A percentile compares a stretch with the other conserved stretches of the same genome.
These are phyloP conservation scores for Melanocharis versteri DNA, from an alignment of 2,113 vertebrate genomes.

Conservation along the genomic window DNA sequence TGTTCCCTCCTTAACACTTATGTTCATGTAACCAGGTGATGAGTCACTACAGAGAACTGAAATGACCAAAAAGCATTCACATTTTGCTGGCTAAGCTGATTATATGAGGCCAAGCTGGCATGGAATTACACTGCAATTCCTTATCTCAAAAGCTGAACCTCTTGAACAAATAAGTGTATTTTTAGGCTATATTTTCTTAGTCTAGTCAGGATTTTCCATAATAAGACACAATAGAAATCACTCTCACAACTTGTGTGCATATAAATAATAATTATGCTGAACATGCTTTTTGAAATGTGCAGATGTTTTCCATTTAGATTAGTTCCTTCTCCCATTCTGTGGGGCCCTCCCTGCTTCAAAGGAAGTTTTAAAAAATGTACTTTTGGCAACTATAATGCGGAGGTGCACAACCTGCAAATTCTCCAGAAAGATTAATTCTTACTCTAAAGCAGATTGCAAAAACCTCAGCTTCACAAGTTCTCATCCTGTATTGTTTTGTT, in stretches of 20 bases:
- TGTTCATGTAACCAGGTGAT: background rate
- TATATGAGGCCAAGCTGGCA: background rate
- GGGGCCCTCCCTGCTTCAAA: background rate
- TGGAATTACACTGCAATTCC: background rate
- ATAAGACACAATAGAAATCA: background rate
- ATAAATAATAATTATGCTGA: slow-evolving; percentile 33
- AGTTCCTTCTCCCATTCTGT: slow-evolving; percentile 6
- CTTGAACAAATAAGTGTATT: background rate
- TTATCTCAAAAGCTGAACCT: background rate
- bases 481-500: background rate
- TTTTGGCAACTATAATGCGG: background rate
- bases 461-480: background rate
- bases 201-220: slow-evolving; percentile 5
- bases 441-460: background rate
- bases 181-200: background rate
- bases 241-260: background rate
- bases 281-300: background rate
- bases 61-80: background rate
- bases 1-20: background rate
- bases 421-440: background rate
- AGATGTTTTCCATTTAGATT: slow-evolving; percentile 57
- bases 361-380: background rate
- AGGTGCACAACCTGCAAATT: slow-evolving; percentile 3
- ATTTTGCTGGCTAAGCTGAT: background rate
- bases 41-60: background rate